Base-by-base conservation (phyloP, 2,113 vertebrate genomes). In the Phrynosoma platyrhinos region DNA sequence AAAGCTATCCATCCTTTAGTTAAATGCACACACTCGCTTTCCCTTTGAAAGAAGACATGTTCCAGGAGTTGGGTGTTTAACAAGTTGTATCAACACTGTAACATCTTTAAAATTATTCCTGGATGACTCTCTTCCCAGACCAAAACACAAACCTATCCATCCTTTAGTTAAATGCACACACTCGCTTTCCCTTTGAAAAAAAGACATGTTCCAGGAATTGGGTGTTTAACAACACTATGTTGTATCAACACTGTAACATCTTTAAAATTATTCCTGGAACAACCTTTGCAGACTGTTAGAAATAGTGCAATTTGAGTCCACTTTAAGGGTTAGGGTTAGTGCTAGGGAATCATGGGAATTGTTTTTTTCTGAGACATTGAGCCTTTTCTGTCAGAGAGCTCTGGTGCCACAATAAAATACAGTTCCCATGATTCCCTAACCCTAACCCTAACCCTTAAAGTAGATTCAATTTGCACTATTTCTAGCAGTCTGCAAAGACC, bases 1-100 rank as follows among this genome's bases (percentile, higher is more conserved):
- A 87, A 1, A 21, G 83, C 69, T 77, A 25, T 79, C 62, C 27
- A 68, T 30, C 18, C 71, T 23, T 69, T 81, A 16, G 9, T 32
- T 81, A 64, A 42, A 23, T 47, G 5, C 1, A 20, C 21, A 64
- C 21, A 20, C 16, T 64, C 14, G 20, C 10, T 18, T 14, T 10
- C 0, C 66, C 32, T 52, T 86, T 79, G 27, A 77, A 85, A n/a
- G n/a, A 47, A 47, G 6, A 47, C 42, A 47, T 47, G 42, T 47
- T 47, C 42, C 42, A 47, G 23, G n/a, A 32, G 90, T 64, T 42
- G 7, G n/a, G 4, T 74, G 10, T 88, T 40, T 25, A 40, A 13
- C 79, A 91, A 23, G 72, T 72, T 87, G 36, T 66, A 27, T 76
- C 36, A 84, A 36, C 0, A 71, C 83, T 88, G 85, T 47, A 47